Evolutionary conservation across 2,113 vertebrate genomes (phyloP).

Genomic region (Ancistrus triradiatus): DNA sequence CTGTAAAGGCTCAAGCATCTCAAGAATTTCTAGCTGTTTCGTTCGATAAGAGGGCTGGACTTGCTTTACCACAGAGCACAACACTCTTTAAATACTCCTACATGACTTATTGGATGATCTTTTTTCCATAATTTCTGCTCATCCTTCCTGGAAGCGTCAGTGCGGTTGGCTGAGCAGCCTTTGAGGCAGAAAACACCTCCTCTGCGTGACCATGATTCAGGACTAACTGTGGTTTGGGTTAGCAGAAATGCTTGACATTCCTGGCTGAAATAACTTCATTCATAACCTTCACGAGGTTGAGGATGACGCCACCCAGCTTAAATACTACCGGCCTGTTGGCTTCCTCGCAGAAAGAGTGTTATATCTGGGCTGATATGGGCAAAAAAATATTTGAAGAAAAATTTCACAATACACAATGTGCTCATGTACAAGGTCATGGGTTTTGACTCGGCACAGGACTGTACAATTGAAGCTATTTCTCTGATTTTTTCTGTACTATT

Average conservation of each 20-base stretch:
- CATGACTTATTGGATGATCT: not conserved
- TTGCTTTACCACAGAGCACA: not conserved
- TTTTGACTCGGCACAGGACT: too few relatives aligned
- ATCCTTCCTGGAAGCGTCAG: slow-evolving; percentile 8
- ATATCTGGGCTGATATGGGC: too few relatives aligned
- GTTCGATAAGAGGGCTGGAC: slow-evolving; percentile 8
- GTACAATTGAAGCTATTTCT: too few relatives aligned
- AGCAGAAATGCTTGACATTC: slow-evolving; percentile 7
- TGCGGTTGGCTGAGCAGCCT: not conserved
- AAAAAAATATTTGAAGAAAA: too few relatives aligned
- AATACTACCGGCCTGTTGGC: not conserved
- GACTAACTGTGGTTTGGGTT: slow-evolving; percentile 5
- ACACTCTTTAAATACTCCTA: not conserved
- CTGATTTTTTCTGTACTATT: too few relatives aligned
- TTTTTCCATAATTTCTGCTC: not conserved
- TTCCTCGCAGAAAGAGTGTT: not conserved
- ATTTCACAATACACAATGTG: too few relatives aligned
- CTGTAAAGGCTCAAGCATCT: slow-evolving; percentile 7
- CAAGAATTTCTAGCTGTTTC: not conserved
- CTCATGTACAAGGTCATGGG: too few relatives aligned
- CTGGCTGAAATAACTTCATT: slow-evolving; percentile 23
- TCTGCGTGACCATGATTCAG: slow-evolving; percentile 9
- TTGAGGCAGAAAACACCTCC: slow-evolving; percentile 2
- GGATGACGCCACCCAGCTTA: slow-evolving; percentile 21
- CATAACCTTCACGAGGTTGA: slow-evolving; percentile 8